These are phyloP conservation scores for Amazona vittata DNA, from an alignment of 2,113 vertebrate genomes.

Conservation along the genomic window DNA sequence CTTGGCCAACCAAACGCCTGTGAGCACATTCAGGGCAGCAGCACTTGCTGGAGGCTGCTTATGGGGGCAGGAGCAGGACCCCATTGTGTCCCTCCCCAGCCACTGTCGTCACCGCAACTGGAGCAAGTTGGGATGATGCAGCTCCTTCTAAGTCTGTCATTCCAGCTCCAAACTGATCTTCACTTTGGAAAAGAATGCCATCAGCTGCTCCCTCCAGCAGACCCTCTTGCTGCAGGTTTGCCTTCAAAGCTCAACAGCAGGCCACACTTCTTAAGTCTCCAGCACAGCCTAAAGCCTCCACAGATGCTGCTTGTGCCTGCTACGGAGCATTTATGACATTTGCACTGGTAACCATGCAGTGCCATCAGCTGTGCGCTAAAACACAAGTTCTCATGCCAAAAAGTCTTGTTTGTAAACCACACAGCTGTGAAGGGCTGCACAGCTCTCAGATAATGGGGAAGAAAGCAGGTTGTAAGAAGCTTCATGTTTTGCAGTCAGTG, in stretches of 20 bases:
- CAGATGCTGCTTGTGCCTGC: fast-evolving
- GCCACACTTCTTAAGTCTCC: not conserved
- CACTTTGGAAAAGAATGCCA: not conserved
- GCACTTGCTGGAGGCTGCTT: not conserved
- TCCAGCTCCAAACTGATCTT: not conserved
- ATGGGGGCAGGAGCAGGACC: fast-evolving
- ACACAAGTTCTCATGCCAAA: not conserved
- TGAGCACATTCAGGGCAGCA: not conserved
- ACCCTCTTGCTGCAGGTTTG: not conserved
- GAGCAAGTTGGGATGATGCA: not conserved
- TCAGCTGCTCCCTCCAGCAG: not conserved
- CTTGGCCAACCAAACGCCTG: not conserved
- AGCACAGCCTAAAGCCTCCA: not conserved
- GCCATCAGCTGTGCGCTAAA: not conserved
- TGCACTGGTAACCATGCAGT: fast-evolving
- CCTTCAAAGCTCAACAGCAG: not conserved
- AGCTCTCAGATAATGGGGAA: not conserved
- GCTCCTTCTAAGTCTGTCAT: not conserved
- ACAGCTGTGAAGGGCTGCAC: not conserved
- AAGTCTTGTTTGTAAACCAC: not conserved
- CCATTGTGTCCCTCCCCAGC: fast-evolving
- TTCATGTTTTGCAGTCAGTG: not conserved
- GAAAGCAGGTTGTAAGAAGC: not conserved
- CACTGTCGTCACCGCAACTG: not conserved
- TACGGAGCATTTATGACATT: not conserved